Conservation (phyloP, 92 coral and sea anemone genomes). For the Palythoa grandis region DNA sequence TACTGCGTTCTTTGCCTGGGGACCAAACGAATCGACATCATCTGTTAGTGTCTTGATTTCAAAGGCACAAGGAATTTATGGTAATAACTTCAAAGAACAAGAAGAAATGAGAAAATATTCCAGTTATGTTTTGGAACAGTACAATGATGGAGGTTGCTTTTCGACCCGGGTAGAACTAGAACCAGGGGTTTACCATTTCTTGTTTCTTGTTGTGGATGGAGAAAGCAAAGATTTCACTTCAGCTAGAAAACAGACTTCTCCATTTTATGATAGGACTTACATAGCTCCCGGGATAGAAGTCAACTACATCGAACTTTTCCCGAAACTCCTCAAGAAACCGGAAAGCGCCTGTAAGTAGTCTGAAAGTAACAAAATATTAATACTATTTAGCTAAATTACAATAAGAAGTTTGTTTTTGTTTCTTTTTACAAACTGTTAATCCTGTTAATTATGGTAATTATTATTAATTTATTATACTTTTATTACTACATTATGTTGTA, state of each 20-base stretch:
- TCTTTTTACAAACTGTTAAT: too few species aligned
- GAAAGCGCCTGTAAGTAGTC: background rate
- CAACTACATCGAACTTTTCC: conserved; percentile 26
- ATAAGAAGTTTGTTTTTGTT: too few species aligned
- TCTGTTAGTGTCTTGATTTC: conserved; percentile 28
- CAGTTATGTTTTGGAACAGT: conserved; percentile 34
- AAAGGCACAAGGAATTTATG: conserved; percentile 37
- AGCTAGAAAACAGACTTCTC: conserved; percentile 22
- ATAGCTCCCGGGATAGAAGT: conserved; percentile 29
- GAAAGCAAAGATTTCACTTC: background rate
- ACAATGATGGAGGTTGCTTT: conserved; percentile 36
- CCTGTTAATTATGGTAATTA: too few species aligned
- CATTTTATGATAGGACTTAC: conserved; percentile 29
- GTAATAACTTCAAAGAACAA: conserved; percentile 23
- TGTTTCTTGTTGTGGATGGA: conserved; percentile 36
- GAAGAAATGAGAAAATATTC: conserved; percentile 16
- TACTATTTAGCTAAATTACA: too few species aligned
- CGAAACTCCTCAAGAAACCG: background rate
- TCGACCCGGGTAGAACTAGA: conserved; percentile 6
- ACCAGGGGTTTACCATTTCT: conserved; percentile 36
- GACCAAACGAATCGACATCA: conserved; percentile 10
- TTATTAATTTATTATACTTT: too few species aligned
- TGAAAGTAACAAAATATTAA: too few species aligned
- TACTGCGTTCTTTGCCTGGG: conserved; percentile 24
- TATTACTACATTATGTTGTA: too few species aligned